phyloP scores from a whole-genome alignment of 2,888 invertebrate genomes.

The Nezara viridula region DNA sequence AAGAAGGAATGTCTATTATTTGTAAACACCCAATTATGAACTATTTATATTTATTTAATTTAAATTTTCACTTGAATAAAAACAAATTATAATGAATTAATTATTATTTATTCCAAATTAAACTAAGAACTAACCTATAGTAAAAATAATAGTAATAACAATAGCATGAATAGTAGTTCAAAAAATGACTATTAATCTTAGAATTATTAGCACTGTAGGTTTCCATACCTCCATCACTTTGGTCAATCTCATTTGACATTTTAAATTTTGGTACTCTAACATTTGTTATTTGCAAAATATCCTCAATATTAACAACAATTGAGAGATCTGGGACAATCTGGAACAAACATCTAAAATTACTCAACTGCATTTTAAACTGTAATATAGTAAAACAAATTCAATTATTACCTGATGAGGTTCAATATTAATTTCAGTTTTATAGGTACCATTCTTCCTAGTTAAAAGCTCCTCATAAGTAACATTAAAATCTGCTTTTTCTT shows the following conservation, averaged over 20 bases:
- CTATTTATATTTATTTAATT: no score
- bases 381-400: background rate
- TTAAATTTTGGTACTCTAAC: conserved; percentile 76
- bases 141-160: no score
- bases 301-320: conserved; percentile 77
- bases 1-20: no score
- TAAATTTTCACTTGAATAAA: no score
- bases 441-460: conserved; percentile 75
- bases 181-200: no score
- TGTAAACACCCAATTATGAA: no score
- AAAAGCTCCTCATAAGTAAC: conserved; percentile 82
- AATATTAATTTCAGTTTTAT: conserved; percentile 79
- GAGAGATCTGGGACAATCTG: conserved; percentile 75
- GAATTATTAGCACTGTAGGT: no score
- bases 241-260: conserved; percentile 58
- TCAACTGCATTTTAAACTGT: background rate
- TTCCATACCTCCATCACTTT: conserved; percentile 51
- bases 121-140: no score
- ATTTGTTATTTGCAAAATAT: conserved; percentile 74
- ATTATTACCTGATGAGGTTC: conserved; percentile 74
- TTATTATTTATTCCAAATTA: no score
- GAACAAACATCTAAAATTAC: background rate
- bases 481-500: conserved; percentile 77
- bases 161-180: no score
- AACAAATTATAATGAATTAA: no score